Conservation (phyloP, 2,888 invertebrate species). For the Mystacides longicornis region DNA sequence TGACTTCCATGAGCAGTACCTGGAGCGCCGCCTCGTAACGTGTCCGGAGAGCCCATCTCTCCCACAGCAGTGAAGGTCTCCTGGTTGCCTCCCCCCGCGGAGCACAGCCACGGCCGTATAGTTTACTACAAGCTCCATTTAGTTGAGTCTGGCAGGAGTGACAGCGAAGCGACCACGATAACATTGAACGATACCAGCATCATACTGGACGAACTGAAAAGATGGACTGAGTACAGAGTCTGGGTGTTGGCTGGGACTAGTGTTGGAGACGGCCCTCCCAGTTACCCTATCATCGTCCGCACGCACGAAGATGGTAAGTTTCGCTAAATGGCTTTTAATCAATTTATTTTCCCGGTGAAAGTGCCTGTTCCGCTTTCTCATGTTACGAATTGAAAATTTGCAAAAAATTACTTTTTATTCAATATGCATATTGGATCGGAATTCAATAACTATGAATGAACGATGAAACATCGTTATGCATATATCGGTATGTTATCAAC, state of each 20-base stretch:
- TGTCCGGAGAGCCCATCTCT: constrained; percentile 79
- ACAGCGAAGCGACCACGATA: constrained; percentile 75
- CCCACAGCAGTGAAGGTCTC: constrained; percentile 82
- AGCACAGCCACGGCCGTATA: constrained; percentile 87
- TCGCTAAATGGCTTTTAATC: constrained; percentile 26
- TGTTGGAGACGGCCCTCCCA: constrained; percentile 92
- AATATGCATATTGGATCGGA: no score
- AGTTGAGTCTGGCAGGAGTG: constrained; percentile 77
- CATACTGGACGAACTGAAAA: constrained; percentile 81
- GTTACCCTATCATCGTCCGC: constrained; percentile 84
- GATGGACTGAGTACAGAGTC: constrained; percentile 94
- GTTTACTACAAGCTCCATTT: constrained; percentile 91
- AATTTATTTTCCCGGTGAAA: no score
- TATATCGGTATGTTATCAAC: no score
- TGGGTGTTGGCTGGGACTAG: constrained; percentile 95
- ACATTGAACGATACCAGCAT: constrained; percentile 73
- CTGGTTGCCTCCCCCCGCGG: constrained; percentile 89
- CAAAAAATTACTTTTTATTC: no score
- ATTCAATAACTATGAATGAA: no score
- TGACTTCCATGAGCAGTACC: constrained; percentile 61
- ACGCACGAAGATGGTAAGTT: constrained; percentile 99
- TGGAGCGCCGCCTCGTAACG: constrained; percentile 92
- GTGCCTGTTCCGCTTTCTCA: no score
- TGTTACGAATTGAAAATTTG: no score
- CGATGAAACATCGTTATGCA: no score